These are phyloP conservation scores for Tricholaema leucomelas DNA, from an alignment of 2,113 vertebrate genomes.

Conservation along the genomic window DNA sequence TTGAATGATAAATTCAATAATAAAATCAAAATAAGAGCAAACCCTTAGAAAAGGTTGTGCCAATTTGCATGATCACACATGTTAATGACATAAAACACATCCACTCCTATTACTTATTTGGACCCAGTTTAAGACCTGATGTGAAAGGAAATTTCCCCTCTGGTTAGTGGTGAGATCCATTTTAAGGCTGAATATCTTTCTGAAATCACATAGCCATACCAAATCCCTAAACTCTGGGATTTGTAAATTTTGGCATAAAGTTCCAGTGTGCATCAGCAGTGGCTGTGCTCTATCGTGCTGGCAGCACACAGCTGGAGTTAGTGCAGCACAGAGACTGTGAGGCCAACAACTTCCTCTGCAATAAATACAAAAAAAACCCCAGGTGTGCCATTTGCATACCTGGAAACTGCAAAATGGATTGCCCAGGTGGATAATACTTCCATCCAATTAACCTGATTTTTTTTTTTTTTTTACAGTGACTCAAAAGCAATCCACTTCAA, in stretches of 20 bases:
- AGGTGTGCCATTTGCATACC: background rate
- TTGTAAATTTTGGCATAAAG: background rate
- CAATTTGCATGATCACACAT: background rate
- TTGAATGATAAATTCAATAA: background rate
- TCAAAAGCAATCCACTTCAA: constrained; percentile 17
- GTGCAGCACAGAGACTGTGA: background rate
- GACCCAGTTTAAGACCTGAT: background rate
- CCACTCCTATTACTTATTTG: background rate
- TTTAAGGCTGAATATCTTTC: background rate
- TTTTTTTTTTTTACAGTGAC: background rate
- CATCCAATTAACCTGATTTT: background rate
- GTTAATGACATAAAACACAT: background rate
- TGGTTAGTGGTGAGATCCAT: background rate
- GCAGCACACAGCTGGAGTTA: background rate
- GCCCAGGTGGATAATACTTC: background rate
- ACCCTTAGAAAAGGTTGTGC: background rate
- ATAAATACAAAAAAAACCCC: background rate
- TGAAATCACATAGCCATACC: background rate
- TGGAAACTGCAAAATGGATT: background rate
- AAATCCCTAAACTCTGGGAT: background rate
- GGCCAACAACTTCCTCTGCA: background rate
- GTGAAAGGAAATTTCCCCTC: background rate
- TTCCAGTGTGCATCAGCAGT: background rate
- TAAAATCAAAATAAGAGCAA: background rate
- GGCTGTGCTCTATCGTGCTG: background rate